Evolutionary conservation across 2,113 vertebrate genomes (phyloP).

Genomic region (Mormoops blainvillei): DNA sequence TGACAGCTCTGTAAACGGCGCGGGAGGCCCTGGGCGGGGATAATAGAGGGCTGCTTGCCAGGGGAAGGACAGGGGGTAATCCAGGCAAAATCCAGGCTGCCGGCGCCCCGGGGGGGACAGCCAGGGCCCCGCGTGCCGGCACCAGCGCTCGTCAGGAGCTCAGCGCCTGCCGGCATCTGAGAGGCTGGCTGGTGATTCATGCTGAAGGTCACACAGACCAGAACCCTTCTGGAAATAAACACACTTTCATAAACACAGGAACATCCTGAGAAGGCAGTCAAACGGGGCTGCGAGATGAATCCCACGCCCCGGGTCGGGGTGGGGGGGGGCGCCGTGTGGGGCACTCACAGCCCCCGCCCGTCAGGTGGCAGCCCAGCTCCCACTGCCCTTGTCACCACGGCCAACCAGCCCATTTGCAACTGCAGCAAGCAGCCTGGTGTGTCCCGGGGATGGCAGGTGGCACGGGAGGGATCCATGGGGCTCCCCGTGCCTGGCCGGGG

Average conservation of each 20-base stretch:
- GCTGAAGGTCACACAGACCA: background rate
- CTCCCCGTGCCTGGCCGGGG: background rate
- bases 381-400: accelerated
- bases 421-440: accelerated
- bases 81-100: accelerated
- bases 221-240: background rate
- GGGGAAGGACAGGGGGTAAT: constrained; percentile 22
- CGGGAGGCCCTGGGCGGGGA: background rate
- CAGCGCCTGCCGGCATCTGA: background rate
- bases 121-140: accelerated
- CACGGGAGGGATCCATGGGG: background rate
- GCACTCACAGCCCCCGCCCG: accelerated
- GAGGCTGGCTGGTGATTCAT: background rate
- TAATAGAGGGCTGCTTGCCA: background rate
- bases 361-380: background rate
- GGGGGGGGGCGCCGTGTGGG: accelerated
- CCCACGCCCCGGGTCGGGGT: background rate
- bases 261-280: background rate
- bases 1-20: background rate
- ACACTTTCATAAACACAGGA: background rate
- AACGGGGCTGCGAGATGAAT: background rate
- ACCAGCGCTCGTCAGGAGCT: background rate
- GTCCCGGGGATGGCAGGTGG: accelerated
- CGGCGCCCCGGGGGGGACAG: background rate
- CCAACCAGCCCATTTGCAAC: accelerated